Evolutionary conservation across 2,797 vertebrate genomes (phyloP).

Genomic region (Setipinna tenuifilis): DNA sequence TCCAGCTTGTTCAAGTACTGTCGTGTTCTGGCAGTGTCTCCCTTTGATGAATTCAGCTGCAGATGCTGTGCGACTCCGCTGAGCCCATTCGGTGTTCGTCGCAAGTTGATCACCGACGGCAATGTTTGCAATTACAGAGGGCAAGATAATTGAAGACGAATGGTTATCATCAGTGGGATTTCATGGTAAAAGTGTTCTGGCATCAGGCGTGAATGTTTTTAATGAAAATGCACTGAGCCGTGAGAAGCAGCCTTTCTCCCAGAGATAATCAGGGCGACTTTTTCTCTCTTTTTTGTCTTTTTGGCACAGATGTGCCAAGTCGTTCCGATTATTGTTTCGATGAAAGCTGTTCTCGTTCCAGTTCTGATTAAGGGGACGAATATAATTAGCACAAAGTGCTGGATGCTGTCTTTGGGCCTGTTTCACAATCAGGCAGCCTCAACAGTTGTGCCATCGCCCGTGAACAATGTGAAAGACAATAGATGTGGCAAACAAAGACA

Average conservation of each 20-base stretch:
- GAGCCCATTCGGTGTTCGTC: slow-evolving; percentile 33
- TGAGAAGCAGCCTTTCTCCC: slow-evolving; percentile 42
- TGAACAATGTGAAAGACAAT: neutral
- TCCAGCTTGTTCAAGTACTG: slow-evolving; percentile 3
- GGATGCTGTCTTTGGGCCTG: slow-evolving; percentile 23
- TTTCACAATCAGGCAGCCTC: slow-evolving; percentile 26
- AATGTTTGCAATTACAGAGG: slow-evolving; percentile 45
- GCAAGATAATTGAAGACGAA: slow-evolving; percentile 47
- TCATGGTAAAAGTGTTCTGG: slow-evolving; percentile 42
- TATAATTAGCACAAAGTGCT: slow-evolving; percentile 33
- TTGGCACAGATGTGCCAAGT: neutral
- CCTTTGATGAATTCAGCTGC: neutral
- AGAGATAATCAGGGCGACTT: slow-evolving; percentile 27
- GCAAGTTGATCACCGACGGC: slow-evolving; percentile 42
- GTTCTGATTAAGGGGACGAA: slow-evolving; percentile 41
- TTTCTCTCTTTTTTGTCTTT: slow-evolving; percentile 2
- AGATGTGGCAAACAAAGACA: neutral
- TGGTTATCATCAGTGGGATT: slow-evolving; percentile 42
- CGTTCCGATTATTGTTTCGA: slow-evolving; percentile 35
- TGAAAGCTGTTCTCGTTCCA: slow-evolving; percentile 39
- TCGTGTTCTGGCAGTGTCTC: slow-evolving; percentile 21
- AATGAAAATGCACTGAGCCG: slow-evolving; percentile 42
- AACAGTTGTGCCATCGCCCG: neutral
- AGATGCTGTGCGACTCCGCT: slow-evolving; percentile 26
- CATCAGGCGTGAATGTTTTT: slow-evolving; percentile 40